Percentiles rank a stretch among this genome's conserved stretches.
phyloP scores from a whole-genome alignment of 2,113 vertebrate genomes.

The Parus major region DNA sequence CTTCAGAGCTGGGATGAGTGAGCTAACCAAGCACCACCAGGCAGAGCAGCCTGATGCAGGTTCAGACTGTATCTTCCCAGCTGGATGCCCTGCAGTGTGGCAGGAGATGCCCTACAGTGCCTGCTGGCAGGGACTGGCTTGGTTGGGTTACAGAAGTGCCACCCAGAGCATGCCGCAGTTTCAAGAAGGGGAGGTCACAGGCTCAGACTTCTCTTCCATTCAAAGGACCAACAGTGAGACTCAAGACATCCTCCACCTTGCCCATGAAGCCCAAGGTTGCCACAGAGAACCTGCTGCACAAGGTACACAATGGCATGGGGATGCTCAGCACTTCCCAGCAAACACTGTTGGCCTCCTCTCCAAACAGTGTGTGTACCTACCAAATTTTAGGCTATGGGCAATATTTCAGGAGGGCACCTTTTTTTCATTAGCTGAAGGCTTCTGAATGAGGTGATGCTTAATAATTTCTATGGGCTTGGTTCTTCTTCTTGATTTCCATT shows the following conservation, averaged over 20 bases:
- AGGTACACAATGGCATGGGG: fast-evolving
- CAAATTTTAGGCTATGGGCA: neutral
- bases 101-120: neutral
- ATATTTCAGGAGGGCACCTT: neutral
- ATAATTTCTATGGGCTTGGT: neutral
- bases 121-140: neutral
- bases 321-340: neutral
- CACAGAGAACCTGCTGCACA: neutral
- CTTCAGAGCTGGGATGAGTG: neutral
- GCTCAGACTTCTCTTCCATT: neutral
- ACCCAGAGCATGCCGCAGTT: neutral
- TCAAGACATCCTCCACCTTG: neutral
- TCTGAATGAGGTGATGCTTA: neutral
- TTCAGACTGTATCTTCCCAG: neutral
- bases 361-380: neutral
- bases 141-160: neutral
- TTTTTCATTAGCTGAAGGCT: neutral
- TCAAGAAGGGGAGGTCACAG: neutral
- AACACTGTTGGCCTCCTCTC: neutral
- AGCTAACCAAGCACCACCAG: neutral
- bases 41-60: neutral
- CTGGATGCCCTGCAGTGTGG: neutral
- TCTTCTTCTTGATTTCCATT: neutral
- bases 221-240: neutral
- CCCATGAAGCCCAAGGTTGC: neutral